A percentile compares a stretch with the other conserved stretches of the same genome.
phyloP scores from a whole-genome alignment of 2,888 invertebrate genomes.

The Syrista parreyssii region DNA sequence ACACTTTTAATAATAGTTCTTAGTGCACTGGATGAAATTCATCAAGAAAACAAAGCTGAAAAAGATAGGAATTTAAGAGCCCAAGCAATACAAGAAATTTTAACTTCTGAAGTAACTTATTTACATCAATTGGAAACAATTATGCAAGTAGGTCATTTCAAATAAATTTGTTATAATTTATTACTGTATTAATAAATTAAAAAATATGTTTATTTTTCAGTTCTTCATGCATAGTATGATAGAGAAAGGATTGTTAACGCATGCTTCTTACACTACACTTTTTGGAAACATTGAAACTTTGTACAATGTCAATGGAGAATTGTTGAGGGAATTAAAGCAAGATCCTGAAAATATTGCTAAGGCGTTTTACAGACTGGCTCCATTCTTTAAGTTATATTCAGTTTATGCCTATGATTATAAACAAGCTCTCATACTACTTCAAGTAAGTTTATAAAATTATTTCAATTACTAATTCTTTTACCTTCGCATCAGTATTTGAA shows the following conservation, averaged over 20 bases:
- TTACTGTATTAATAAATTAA: slow-evolving; percentile 11
- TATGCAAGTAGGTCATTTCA: slow-evolving; percentile 66
- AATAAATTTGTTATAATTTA: slow-evolving; percentile 2
- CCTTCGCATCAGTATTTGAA: slow-evolving; percentile 18
- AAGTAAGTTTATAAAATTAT: slow-evolving; percentile 64
- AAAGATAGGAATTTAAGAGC: slow-evolving; percentile 58
- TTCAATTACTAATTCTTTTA: slow-evolving; percentile 6
- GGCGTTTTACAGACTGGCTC: slow-evolving; percentile 78
- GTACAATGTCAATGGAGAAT: slow-evolving; percentile 73
- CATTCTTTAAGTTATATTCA: slow-evolving; percentile 82
- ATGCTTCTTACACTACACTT: slow-evolving; percentile 68
- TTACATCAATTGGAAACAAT: slow-evolving; percentile 75
- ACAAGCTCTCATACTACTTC: slow-evolving; percentile 71
- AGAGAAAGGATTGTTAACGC: slow-evolving; percentile 68
- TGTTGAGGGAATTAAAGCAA: slow-evolving; percentile 70
- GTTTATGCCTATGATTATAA: slow-evolving; percentile 82
- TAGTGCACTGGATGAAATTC: slow-evolving; percentile 69
- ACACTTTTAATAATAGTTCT: slow-evolving; percentile 65
- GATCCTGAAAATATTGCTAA: slow-evolving; percentile 72
- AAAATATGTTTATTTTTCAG: slow-evolving; percentile 38
- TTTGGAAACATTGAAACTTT: slow-evolving; percentile 76
- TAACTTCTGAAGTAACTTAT: slow-evolving; percentile 78
- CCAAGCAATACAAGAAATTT: slow-evolving; percentile 77
- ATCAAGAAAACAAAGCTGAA: slow-evolving; percentile 45
- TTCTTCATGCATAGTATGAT: slow-evolving; percentile 73